A percentile compares a stretch with the other conserved stretches of the same genome.
Evolutionary conservation across 2,113 vertebrate species (phyloP).

Genomic region (Eretmochelys imbricata): DNA sequence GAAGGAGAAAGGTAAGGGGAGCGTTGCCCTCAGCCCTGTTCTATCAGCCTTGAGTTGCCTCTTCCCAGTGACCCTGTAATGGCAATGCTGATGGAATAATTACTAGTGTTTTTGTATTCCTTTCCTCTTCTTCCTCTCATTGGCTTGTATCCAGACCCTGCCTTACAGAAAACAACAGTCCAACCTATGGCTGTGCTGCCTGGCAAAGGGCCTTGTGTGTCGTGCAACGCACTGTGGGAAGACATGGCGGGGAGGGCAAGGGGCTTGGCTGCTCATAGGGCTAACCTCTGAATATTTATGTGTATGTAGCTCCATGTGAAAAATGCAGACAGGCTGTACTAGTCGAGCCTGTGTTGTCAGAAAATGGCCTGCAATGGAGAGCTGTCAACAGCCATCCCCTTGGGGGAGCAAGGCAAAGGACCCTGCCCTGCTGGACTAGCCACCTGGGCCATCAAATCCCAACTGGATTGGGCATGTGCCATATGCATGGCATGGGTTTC

Average conservation of each 20-base stretch:
- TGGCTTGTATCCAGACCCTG: slow-evolving; percentile 89
- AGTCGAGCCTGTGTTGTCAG: neutral
- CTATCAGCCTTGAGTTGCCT: slow-evolving; percentile 84
- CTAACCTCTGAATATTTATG: neutral
- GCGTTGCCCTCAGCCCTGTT: slow-evolving; percentile 68
- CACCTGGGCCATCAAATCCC: neutral
- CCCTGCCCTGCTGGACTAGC: neutral
- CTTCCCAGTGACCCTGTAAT: slow-evolving; percentile 73
- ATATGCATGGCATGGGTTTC: neutral
- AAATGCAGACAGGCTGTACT: neutral
- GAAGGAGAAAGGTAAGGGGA: neutral
- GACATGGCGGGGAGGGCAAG: neutral
- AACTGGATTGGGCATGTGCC: neutral
- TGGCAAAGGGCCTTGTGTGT: slow-evolving; percentile 34
- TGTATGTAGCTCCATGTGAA: neutral
- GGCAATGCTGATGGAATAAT: slow-evolving; percentile 78
- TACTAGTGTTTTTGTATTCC: slow-evolving; percentile 72
- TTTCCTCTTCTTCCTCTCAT: slow-evolving; percentile 84
- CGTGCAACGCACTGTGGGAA: slow-evolving; percentile 89
- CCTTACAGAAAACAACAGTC: slow-evolving; percentile 86
- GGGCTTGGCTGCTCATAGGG: neutral
- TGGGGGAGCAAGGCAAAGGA: neutral
- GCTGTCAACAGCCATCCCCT: slow-evolving; percentile 23
- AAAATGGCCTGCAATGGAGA: neutral
- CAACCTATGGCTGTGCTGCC: slow-evolving; percentile 88